A percentile compares a stretch with the other conserved stretches of the same genome.
These are phyloP conservation scores for Lampropteryx suffumata DNA, from an alignment of 2,888 invertebrate genomes.

Conservation along the genomic window DNA sequence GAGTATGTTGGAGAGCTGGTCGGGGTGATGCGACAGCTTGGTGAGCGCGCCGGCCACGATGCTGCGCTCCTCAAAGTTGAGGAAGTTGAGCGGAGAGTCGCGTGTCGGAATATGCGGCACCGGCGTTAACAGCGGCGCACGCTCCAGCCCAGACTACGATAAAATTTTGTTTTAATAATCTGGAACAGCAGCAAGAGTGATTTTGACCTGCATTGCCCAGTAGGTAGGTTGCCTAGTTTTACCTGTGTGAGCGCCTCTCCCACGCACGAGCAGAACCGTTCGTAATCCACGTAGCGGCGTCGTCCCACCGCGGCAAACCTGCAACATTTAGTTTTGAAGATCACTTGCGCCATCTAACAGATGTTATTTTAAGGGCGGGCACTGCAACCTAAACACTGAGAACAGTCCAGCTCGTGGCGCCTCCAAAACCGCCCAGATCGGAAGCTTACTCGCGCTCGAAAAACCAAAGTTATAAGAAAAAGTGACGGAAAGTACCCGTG, in stretches of 20 bases:
- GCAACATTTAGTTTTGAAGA: conserved; percentile 4
- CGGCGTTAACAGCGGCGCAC: conserved; percentile 86
- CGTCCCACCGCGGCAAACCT: conserved; percentile 86
- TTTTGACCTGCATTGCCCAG: no score
- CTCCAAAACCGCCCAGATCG: no score
- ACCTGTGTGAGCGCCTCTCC: conserved; percentile 87
- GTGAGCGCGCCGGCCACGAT: conserved; percentile 85
- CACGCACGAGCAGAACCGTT: conserved; percentile 85
- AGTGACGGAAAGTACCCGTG: no score
- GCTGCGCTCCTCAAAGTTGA: conserved; percentile 88
- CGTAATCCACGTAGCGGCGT: conserved; percentile 84
- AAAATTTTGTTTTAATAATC: no score
- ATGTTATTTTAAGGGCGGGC: no score
- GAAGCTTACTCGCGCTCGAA: no score
- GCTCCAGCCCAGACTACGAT: conserved; percentile 79
- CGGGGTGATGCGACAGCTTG: conserved; percentile 85
- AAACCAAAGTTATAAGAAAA: no score
- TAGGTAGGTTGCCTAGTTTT: background rate
- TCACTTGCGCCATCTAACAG: no score
- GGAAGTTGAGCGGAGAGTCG: conserved; percentile 84
- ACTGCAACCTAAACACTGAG: no score
- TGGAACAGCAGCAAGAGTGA: no score
- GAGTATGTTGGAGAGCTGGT: conserved; percentile 86
- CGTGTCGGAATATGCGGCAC: conserved; percentile 86
- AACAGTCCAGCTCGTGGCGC: no score